Evolutionary conservation across 2,888 invertebrate species (phyloP).

Genomic region (Acronicta psi): DNA sequence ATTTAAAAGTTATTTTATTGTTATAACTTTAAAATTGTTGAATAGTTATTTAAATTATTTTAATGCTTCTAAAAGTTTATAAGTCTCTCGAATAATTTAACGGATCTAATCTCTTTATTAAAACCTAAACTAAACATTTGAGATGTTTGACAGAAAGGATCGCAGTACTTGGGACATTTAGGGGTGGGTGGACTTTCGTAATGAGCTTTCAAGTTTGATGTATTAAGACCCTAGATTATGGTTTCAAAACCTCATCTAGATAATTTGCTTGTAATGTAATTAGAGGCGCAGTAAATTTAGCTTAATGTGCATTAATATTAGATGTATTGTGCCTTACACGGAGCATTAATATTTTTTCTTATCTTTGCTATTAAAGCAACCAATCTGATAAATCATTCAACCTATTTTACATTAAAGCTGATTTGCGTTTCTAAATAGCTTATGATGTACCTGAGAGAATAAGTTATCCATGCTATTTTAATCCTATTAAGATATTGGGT

Average conservation of each 20-base stretch:
- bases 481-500: too few relatives aligned
- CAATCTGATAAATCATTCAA: too few relatives aligned
- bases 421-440: too few relatives aligned
- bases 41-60: constrained; percentile 5
- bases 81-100: constrained; percentile 3
- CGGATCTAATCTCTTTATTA: constrained; percentile 1
- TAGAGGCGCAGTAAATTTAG: background rate
- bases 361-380: too few relatives aligned
- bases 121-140: constrained; percentile 14
- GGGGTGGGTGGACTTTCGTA: background rate
- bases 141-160: constrained; percentile 9
- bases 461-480: too few relatives aligned
- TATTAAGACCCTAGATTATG: background rate
- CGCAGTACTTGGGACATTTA: background rate
- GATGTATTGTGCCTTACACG: too few relatives aligned
- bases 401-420: too few relatives aligned
- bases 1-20: background rate
- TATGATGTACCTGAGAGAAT: too few relatives aligned
- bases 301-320: too few relatives aligned
- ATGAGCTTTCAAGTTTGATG: background rate
- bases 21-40: too few relatives aligned
- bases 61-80: background rate
- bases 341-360: too few relatives aligned
- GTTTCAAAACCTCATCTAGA: background rate
- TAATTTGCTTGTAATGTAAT: background rate